phyloP scores from a whole-genome alignment of 1,140 invertebrate genomes.

The Mizuhopecten yessoensis region DNA sequence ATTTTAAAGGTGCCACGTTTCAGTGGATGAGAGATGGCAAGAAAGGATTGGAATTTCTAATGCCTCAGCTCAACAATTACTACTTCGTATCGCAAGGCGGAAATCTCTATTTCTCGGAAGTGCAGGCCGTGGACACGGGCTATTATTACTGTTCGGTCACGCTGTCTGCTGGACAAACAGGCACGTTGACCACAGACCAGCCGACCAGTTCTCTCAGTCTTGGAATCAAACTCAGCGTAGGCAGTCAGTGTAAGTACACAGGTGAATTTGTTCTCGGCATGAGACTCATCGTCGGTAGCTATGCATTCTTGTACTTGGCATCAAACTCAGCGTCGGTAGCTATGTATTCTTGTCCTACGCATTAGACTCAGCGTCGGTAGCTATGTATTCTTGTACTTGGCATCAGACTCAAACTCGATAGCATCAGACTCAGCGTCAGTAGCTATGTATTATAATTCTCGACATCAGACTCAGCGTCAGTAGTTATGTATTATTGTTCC shows the following conservation, averaged over 20 bases:
- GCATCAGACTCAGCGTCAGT: too few species aligned
- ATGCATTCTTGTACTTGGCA: too few species aligned
- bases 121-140: conserved; percentile 61
- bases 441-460: too few species aligned
- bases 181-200: conserved; percentile 59
- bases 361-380: too few species aligned
- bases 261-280: too few species aligned
- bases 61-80: conserved; percentile 65
- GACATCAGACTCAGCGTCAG: too few species aligned
- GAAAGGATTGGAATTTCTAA: conserved; percentile 63
- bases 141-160: conserved; percentile 73
- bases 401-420: too few species aligned
- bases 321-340: too few species aligned
- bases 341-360: too few species aligned
- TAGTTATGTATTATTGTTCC: too few species aligned
- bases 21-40: conserved; percentile 71
- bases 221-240: conserved; percentile 67
- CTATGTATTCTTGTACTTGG: too few species aligned
- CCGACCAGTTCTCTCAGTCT: conserved; percentile 67
- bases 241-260: conserved; percentile 69
- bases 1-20: conserved; percentile 63
- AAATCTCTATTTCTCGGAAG: conserved; percentile 70
- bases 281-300: too few species aligned
- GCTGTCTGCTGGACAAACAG: conserved; percentile 56
- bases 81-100: conserved; percentile 70